These are phyloP conservation scores for Brenthis daphne DNA, from an alignment of 2,888 invertebrate genomes.

Conservation along the genomic window DNA sequence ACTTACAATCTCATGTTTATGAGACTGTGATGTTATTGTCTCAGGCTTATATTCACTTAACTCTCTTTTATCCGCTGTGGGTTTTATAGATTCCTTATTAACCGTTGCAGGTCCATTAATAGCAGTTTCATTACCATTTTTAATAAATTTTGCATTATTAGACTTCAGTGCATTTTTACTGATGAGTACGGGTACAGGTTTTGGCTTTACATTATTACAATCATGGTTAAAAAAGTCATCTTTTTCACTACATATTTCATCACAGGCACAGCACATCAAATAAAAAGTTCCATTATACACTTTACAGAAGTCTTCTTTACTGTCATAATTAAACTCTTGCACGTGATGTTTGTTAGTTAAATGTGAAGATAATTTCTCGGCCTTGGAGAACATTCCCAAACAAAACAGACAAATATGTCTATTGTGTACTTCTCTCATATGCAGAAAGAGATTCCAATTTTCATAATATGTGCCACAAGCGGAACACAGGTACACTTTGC, in stretches of 20 bases:
- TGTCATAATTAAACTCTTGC: slow-evolving; percentile 85
- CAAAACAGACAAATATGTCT: slow-evolving; percentile 92
- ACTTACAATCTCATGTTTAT: slow-evolving; percentile 46
- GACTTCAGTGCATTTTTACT: slow-evolving; percentile 70
- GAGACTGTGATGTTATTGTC: slow-evolving; percentile 51
- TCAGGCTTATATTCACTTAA: slow-evolving; percentile 56
- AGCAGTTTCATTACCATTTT: slow-evolving; percentile 55
- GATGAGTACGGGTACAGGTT: slow-evolving; percentile 76
- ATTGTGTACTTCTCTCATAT: slow-evolving; percentile 91
- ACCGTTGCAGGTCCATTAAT: slow-evolving; percentile 59
- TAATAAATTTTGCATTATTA: slow-evolving; percentile 59
- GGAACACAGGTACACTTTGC: slow-evolving; percentile 91
- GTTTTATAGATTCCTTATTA: slow-evolving; percentile 53
- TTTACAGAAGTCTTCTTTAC: slow-evolving; percentile 85
- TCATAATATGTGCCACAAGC: slow-evolving; percentile 93
- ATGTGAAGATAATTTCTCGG: slow-evolving; percentile 90
- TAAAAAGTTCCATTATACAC: slow-evolving; percentile 86
- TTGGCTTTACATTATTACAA: slow-evolving; percentile 81
- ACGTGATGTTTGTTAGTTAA: slow-evolving; percentile 90
- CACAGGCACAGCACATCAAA: slow-evolving; percentile 91
- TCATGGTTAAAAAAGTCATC: slow-evolving; percentile 90
- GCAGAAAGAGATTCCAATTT: slow-evolving; percentile 92
- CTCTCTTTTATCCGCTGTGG: slow-evolving; percentile 57
- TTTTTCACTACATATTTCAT: slow-evolving; percentile 88
- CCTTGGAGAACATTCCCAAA: slow-evolving; percentile 90